Base-by-base conservation (phyloP, 2,888 invertebrate species). In the Mycalesis mineus region DNA sequence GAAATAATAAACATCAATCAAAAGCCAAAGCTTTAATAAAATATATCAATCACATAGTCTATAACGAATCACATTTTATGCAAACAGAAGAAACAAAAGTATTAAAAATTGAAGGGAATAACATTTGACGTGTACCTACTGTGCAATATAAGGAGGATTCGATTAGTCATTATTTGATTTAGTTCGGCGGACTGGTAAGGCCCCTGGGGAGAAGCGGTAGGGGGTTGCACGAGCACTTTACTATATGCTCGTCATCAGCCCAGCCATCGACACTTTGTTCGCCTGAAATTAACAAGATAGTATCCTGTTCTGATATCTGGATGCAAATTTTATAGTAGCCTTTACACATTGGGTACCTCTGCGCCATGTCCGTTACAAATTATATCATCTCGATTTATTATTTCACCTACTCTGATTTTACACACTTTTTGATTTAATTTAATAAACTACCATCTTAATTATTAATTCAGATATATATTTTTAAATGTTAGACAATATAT, bases 141-240 rank as follows among this genome's bases (percentile, higher is more conserved):
- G 89, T 89, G 88, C 88, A 88, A 89, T 89, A 86, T 87, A 82
- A 82, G 84, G 79, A 74, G 81, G 79, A 88, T 84, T 83, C 89
- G 88, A 89, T 89, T 89, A 88, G 89, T 89, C 89, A 89, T 88
- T 89, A 88, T 89, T 88, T 89, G 89, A 88, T 88, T 89, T 89
- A 88, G 89, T 88, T 85, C 85, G 84, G 82, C 82, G 80, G 78
- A 75, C 77, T 74, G 75, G 75, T 70, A 68, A 58, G 81, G 79
- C 84, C 79, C 88, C 88, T 75, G 88, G 74, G 63, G 88, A 62
- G 87, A 57, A 77, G 71, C 87, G 72, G 78, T 82, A 73, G 88
- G 88, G 86, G 87, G 83, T 72, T 77, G 77, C 81, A 82, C 84
- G 84, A 84, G 76, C 77, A 75, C 77, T 73, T 71, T 74, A 74